These are phyloP conservation scores for Entomobrya proxima DNA, from an alignment of 2,888 invertebrate genomes.

Conservation along the genomic window DNA sequence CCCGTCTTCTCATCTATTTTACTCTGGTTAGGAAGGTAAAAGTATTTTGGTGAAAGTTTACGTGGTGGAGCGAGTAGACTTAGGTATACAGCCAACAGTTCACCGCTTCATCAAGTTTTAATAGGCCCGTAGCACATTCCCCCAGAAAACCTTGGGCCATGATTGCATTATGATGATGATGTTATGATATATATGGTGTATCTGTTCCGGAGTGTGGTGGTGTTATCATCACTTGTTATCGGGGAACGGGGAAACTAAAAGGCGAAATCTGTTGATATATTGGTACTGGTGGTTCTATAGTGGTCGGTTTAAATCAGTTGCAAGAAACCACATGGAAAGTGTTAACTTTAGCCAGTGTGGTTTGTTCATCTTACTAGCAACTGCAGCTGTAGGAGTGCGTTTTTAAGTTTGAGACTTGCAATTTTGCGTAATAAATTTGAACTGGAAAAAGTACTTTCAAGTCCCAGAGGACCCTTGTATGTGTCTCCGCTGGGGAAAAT, in stretches of 20 bases:
- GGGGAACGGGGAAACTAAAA: background rate
- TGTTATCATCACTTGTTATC: background rate
- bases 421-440: conserved; percentile 19
- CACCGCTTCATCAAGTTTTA: too few species aligned
- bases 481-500: background rate
- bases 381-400: background rate
- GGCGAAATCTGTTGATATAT: background rate
- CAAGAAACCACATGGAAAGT: background rate
- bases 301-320: conserved; percentile 4
- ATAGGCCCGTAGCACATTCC: too few species aligned
- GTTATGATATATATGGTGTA: background rate
- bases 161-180: background rate
- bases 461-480: conserved; percentile 7
- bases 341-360: background rate
- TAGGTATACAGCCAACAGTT: too few species aligned
- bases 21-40: too few species aligned
- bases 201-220: background rate
- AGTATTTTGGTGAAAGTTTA: too few species aligned
- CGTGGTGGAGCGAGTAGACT: too few species aligned
- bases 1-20: too few species aligned
- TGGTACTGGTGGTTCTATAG: background rate
- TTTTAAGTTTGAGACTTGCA: background rate
- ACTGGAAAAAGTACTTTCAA: background rate
- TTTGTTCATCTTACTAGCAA: background rate
- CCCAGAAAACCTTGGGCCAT: background rate